Evolutionary conservation across 2,113 vertebrate genomes (phyloP).

Genomic region (Halcyon malimbica): DNA sequence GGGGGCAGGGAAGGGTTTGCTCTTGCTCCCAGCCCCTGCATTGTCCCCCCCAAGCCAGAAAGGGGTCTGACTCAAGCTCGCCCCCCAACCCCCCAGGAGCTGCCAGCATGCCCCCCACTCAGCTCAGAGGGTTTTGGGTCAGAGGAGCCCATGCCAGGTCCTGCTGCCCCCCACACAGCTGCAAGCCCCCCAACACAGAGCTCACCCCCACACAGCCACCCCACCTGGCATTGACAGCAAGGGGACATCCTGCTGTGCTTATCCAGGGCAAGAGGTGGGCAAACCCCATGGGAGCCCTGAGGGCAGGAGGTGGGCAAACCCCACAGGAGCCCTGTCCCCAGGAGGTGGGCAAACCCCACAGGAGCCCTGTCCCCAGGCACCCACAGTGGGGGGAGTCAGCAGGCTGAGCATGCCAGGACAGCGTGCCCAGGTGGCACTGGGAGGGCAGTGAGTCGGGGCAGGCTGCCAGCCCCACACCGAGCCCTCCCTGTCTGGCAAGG

Average conservation of each 20-base stretch:
- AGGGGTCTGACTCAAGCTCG: not conserved
- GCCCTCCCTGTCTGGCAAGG: not conserved
- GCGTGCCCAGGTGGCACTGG: rapidly evolving
- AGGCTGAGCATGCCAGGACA: not conserved
- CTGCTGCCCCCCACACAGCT: not conserved
- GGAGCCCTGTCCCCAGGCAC: not conserved
- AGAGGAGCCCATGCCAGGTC: not conserved
- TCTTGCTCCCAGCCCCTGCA: not conserved
- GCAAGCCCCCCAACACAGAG: not conserved
- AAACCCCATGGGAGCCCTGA: not conserved
- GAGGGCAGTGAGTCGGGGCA: not conserved
- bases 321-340: rapidly evolving
- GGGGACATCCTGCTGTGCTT: not conserved
- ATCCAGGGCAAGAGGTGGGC: not conserved
- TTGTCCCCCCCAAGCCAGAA: not conserved
- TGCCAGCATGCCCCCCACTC: not conserved
- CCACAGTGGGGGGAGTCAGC: not conserved
- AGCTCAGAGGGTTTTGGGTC: not conserved
- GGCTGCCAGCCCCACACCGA: not conserved
- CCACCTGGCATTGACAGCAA: rapidly evolving
- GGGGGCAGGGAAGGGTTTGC: not conserved
- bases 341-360: not conserved
- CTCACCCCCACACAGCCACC: not conserved
- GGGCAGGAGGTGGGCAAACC: not conserved
- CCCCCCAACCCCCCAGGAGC: not conserved